These are phyloP conservation scores for Corvus moneduloides DNA, from an alignment of 2,113 vertebrate species.

Conservation along the genomic window DNA sequence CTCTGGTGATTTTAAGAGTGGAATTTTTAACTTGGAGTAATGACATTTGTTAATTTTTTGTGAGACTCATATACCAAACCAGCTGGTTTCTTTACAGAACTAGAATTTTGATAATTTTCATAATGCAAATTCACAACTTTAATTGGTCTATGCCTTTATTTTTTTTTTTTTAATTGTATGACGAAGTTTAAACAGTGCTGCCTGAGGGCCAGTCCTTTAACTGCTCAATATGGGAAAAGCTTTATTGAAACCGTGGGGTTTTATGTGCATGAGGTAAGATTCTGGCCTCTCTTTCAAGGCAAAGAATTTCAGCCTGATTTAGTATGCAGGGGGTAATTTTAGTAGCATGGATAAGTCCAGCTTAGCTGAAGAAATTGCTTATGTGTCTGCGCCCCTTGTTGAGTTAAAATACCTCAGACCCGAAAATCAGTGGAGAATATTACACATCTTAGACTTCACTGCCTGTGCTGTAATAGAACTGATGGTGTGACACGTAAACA, in stretches of 20 bases:
- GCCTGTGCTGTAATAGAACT: background rate
- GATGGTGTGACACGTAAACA: background rate
- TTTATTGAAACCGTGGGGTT: background rate
- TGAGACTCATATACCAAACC: background rate
- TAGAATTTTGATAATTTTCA: background rate
- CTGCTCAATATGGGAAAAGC: background rate
- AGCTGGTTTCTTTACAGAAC: background rate
- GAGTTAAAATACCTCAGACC: background rate
- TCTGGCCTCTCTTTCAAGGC: background rate
- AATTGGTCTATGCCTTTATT: background rate
- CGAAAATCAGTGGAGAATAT: background rate
- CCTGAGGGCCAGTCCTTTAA: background rate
- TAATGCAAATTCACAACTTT: background rate
- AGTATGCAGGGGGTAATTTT: background rate
- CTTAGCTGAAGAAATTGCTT: background rate
- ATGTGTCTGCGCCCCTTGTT: background rate
- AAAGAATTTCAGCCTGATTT: background rate
- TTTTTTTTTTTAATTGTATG: background rate
- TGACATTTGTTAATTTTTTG: background rate
- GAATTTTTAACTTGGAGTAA: constrained; percentile 22
- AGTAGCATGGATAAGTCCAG: background rate
- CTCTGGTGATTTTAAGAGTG: background rate
- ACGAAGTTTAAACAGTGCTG: background rate
- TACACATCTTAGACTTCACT: background rate
- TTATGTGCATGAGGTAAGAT: background rate